These are phyloP conservation scores for Pseudococcus longispinus DNA, from an alignment of 2,888 invertebrate species.

Conservation along the genomic window DNA sequence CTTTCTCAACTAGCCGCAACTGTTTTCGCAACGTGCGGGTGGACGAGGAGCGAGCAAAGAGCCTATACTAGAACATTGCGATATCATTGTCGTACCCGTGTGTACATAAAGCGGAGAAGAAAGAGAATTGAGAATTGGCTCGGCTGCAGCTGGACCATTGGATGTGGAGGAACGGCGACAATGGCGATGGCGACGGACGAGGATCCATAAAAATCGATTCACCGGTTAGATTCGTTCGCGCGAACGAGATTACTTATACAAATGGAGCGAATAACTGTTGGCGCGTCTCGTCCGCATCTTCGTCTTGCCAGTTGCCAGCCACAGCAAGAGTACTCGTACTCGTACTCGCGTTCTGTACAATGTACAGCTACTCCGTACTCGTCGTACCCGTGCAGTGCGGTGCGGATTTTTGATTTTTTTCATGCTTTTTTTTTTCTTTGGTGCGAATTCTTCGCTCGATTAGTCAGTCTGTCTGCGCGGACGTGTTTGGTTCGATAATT, in stretches of 20 bases:
- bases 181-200: not conserved
- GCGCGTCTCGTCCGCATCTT: not conserved
- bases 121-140: not conserved
- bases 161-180: not conserved
- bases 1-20: not conserved
- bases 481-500: not conserved
- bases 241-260: slow-evolving; percentile 5
- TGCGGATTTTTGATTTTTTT: too few relatives aligned
- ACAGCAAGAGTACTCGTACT: not conserved
- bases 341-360: too few relatives aligned
- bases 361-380: not conserved
- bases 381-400: too few relatives aligned
- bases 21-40: not conserved
- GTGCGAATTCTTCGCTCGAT: slow-evolving; percentile 45
- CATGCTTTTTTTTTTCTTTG: not conserved
- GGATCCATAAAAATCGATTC: not conserved
- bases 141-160: not conserved
- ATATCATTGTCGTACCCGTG: not conserved
- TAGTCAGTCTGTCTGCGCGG: not conserved
- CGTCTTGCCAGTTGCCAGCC: not conserved
- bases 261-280: slow-evolving; percentile 5
- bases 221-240: not conserved
- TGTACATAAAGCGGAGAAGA: not conserved
- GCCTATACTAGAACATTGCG: not conserved
- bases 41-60: not conserved